A percentile compares a stretch with the other conserved stretches of the same genome.
Evolutionary conservation across 2,113 vertebrate genomes (phyloP).

Genomic region (Petromus typicus): DNA sequence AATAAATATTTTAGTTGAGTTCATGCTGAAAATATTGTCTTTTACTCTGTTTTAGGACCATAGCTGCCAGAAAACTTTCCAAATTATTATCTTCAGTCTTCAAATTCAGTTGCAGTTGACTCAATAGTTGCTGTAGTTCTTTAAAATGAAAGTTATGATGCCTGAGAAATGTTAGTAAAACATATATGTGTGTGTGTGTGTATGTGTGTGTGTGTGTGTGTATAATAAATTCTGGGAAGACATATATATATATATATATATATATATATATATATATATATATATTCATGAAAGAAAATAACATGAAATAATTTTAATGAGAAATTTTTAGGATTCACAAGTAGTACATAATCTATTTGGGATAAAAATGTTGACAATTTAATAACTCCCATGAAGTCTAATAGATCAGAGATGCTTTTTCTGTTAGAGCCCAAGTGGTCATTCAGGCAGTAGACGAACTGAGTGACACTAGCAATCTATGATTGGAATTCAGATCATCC

Average conservation of each 20-base stretch:
- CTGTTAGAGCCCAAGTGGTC: background rate
- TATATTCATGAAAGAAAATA: constrained; percentile 20
- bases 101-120: background rate
- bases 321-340: background rate
- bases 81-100: background rate
- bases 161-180: constrained; percentile 11
- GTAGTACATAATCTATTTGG: background rate
- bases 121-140: background rate
- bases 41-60: background rate
- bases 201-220: no score
- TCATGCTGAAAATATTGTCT: background rate
- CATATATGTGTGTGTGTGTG: no score
- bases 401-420: background rate
- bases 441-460: background rate
- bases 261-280: no score
- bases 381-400: background rate
- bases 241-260: no score
- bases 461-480: background rate
- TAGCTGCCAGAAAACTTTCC: background rate
- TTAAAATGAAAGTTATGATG: background rate
- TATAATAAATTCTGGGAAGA: no score
- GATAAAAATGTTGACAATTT: constrained; percentile 25
- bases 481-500: background rate
- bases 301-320: constrained; percentile 4
- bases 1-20: background rate